Conservation (phyloP, 2,113 vertebrate species). For the Alethe diademata region DNA sequence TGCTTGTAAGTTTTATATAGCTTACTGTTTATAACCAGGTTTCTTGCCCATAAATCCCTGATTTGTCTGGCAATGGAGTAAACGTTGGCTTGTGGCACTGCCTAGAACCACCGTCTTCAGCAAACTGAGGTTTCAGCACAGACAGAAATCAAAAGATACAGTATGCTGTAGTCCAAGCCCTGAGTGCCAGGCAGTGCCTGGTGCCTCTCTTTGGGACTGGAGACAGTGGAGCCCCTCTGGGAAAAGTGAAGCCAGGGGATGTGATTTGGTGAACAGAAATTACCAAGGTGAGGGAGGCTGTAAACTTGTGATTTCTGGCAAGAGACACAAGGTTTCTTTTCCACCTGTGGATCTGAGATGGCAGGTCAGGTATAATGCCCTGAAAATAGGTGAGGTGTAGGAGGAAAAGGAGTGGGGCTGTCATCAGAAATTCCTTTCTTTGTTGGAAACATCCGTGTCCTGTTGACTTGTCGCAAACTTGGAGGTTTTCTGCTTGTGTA, state of each 20-base stretch:
- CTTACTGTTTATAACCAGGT: background rate
- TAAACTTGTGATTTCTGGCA: background rate
- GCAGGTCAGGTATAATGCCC: background rate
- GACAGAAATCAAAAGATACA: background rate
- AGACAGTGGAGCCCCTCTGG: rapidly evolving
- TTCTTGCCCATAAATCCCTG: background rate
- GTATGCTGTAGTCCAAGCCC: rapidly evolving
- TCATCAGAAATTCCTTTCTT: background rate
- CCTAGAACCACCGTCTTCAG: background rate
- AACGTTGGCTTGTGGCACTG: background rate
- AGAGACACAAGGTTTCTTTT: background rate
- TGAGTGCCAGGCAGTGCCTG: background rate
- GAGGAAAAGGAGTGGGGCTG: background rate
- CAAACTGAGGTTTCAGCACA: background rate
- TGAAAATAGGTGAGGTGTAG: background rate
- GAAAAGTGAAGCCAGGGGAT: background rate
- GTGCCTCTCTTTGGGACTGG: background rate
- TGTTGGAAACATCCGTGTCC: background rate
- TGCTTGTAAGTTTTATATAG: background rate
- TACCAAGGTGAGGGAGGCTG: background rate
- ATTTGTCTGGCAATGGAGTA: background rate
- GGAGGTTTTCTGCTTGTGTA: background rate
- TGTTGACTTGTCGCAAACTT: background rate
- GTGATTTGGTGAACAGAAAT: background rate
- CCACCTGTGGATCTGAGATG: background rate